A percentile compares a stretch with the other conserved stretches of the same genome.
Conservation (phyloP, 2,888 invertebrate genomes). For the Creontiades dilutus region DNA sequence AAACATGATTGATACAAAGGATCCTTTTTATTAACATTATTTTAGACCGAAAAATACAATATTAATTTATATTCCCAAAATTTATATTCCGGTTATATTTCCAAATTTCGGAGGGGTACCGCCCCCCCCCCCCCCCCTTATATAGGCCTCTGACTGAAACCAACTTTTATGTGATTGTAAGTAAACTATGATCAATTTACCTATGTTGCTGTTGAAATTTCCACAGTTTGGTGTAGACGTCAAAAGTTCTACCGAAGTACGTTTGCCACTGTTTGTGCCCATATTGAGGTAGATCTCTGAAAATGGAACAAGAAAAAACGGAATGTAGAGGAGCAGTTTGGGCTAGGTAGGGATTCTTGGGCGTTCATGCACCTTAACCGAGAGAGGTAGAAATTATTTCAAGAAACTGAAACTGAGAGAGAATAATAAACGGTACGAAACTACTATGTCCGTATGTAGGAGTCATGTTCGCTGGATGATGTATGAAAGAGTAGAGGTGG, state of each 20-base stretch:
- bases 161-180: too few relatives aligned
- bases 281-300: constrained; percentile 95
- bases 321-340: background rate
- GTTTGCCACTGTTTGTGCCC: constrained; percentile 99
- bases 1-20: too few relatives aligned
- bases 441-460: background rate
- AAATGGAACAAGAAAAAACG: background rate
- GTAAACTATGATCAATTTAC: constrained; percentile 77
- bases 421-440: constrained; percentile 1
- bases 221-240: constrained; percentile 98
- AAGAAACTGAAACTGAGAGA: background rate
- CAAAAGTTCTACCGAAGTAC: constrained; percentile 97
- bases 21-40: too few relatives aligned
- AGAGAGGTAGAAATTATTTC: background rate
- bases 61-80: too few relatives aligned
- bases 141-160: too few relatives aligned
- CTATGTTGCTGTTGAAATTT: constrained; percentile 98
- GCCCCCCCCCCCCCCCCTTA: too few relatives aligned
- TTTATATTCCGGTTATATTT: too few relatives aligned
- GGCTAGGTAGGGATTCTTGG: too few relatives aligned
- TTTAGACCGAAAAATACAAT: too few relatives aligned
- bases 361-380: background rate
- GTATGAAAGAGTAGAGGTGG: too few relatives aligned
- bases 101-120: too few relatives aligned
- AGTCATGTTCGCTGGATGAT: too few relatives aligned